Evolutionary conservation across 2,113 vertebrate genomes (phyloP).

Genomic region (Vombatus ursinus): DNA sequence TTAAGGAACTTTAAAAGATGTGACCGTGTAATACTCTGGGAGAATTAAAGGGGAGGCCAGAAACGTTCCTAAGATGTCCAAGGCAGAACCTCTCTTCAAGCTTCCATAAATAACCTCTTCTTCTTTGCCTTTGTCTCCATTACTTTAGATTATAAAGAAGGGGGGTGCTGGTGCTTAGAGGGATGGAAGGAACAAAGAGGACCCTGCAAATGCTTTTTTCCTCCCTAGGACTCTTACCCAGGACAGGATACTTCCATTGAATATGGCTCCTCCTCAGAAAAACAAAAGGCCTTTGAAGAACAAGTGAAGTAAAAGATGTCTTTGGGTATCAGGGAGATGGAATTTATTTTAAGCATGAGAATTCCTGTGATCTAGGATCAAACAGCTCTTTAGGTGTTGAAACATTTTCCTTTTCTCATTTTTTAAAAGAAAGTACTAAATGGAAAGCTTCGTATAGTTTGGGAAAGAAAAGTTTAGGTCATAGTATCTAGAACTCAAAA

Average conservation of each 20-base stretch:
- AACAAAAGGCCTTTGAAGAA: background rate
- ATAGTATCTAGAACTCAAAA: background rate
- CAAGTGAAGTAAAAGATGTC: constrained; percentile 22
- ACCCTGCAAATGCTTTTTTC: background rate
- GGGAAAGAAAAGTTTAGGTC: constrained; percentile 27
- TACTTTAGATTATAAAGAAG: background rate
- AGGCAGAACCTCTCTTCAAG: background rate
- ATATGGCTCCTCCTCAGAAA: background rate
- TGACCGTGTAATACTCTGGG: background rate
- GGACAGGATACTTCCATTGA: background rate
- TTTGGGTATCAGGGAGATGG: constrained; percentile 32
- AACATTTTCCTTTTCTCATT: constrained; percentile 35
- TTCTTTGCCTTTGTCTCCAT: background rate
- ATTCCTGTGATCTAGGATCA: constrained; percentile 30
- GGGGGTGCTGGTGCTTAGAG: background rate
- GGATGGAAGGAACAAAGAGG: constrained; percentile 13
- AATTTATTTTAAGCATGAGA: constrained; percentile 18
- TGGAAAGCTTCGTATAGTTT: constrained; percentile 34
- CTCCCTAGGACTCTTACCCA: background rate
- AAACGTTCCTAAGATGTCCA: background rate
- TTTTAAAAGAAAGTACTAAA: constrained; percentile 47
- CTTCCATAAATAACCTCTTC: background rate
- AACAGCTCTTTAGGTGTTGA: constrained; percentile 45
- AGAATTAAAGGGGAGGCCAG: background rate
- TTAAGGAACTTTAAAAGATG: background rate